Evolutionary conservation across 2,888 invertebrate species (phyloP).

Genomic region (Tetanocera ferruginea): DNA sequence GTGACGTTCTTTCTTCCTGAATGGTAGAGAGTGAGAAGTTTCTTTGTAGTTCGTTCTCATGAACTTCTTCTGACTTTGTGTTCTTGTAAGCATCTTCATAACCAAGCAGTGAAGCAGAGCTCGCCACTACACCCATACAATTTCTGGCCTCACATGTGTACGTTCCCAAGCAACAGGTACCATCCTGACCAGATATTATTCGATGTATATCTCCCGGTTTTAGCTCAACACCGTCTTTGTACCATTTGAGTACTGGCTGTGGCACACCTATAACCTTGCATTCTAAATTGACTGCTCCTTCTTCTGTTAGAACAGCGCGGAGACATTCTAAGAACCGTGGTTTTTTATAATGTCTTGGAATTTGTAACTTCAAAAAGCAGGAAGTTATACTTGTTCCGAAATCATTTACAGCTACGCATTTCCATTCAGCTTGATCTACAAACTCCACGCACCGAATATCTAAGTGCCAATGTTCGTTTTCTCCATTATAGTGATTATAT

Average conservation of each 20-base stretch:
- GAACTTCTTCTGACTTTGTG: slow-evolving; percentile 57
- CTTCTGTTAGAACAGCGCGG: slow-evolving; percentile 87
- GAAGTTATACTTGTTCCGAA: slow-evolving; percentile 91
- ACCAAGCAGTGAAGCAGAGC: slow-evolving; percentile 88
- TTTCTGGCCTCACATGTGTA: slow-evolving; percentile 93
- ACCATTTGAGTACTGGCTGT: slow-evolving; percentile 91
- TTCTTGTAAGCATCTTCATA: slow-evolving; percentile 82
- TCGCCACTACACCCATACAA: slow-evolving; percentile 91
- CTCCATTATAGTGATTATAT: slow-evolving; percentile 78
- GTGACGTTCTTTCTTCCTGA: slow-evolving; percentile 90
- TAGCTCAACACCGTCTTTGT: slow-evolving; percentile 89
- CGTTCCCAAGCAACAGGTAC: slow-evolving; percentile 89
- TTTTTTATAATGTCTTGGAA: slow-evolving; percentile 90
- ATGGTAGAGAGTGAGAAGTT: slow-evolving; percentile 91
- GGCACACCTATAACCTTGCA: slow-evolving; percentile 94
- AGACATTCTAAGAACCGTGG: slow-evolving; percentile 89
- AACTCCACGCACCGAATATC: slow-evolving; percentile 83
- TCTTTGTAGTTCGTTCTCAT: slow-evolving; percentile 73
- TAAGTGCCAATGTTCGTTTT: slow-evolving; percentile 80
- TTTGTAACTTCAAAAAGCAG: slow-evolving; percentile 85
- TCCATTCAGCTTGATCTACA: slow-evolving; percentile 92
- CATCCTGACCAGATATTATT: slow-evolving; percentile 91
- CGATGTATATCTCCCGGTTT: slow-evolving; percentile 93
- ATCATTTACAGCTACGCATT: slow-evolving; percentile 89
- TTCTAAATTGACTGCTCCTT: slow-evolving; percentile 89